Evolutionary conservation across 2,888 invertebrate genomes (phyloP).

Genomic region (Leucoptera coffeella): DNA sequence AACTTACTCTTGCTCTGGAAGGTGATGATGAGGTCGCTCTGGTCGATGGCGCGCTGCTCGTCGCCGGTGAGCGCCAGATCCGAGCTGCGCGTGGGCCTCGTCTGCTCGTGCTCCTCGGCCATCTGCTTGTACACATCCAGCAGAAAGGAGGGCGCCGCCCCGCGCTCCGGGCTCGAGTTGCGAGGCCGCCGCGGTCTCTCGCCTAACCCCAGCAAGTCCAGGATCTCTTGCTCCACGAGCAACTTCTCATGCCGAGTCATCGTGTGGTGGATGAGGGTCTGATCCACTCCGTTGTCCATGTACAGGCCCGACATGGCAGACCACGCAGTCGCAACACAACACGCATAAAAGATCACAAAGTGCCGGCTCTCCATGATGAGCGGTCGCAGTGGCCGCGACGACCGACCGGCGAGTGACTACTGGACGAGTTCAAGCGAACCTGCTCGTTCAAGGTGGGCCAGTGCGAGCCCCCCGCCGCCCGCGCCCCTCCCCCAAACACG

Average conservation of each 20-base stretch:
- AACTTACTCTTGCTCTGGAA: constrained; percentile 83
- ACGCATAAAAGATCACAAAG: too few relatives aligned
- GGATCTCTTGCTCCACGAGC: constrained; percentile 83
- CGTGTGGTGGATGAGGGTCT: constrained; percentile 73
- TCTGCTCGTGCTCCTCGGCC: constrained; percentile 49
- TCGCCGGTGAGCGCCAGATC: constrained; percentile 71
- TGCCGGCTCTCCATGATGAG: constrained; percentile 20
- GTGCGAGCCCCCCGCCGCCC: constrained; percentile 8
- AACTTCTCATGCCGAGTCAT: constrained; percentile 70
- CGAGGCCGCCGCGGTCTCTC: constrained; percentile 63
- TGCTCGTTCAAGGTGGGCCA: constrained; percentile 48
- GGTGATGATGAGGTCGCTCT: constrained; percentile 93
- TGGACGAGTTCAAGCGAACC: constrained; percentile 27
- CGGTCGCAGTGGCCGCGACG: constrained; percentile 24
- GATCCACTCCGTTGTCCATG: constrained; percentile 81
- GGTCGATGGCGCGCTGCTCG: constrained; percentile 78
- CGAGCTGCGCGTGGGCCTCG: constrained; percentile 50
- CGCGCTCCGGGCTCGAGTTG: constrained; percentile 44
- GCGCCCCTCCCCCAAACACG: constrained; percentile 2
- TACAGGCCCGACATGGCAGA: constrained; percentile 66
- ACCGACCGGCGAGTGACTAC: constrained; percentile 19
- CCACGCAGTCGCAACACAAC: constrained; percentile 23
- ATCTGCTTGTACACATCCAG: constrained; percentile 82
- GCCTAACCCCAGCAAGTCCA: constrained; percentile 81
- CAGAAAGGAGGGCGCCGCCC: constrained; percentile 85